phyloP scores from a whole-genome alignment of 2,113 vertebrate genomes.

The Dascyllus trimaculatus region DNA sequence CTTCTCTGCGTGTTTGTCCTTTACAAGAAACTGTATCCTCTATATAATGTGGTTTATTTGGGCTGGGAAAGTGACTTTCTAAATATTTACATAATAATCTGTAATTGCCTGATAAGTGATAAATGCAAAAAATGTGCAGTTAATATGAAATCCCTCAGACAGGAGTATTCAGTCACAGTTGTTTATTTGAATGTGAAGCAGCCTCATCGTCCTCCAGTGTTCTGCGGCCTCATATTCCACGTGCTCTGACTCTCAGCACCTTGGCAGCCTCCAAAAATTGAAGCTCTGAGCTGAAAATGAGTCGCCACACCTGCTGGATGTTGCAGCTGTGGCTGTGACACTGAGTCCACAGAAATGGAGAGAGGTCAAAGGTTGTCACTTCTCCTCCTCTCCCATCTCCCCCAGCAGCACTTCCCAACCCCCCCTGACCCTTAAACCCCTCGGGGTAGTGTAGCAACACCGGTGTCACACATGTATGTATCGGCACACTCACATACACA shows the following conservation, averaged over 20 bases:
- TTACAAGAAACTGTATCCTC: slow-evolving; percentile 5
- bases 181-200: slow-evolving; percentile 14
- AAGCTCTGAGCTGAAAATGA: slow-evolving; percentile 75
- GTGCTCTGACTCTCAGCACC: slow-evolving; percentile 3
- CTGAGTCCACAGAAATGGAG: slow-evolving; percentile 72
- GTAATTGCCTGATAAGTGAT: background rate
- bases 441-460: slow-evolving; percentile 49
- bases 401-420: background rate
- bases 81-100: background rate
- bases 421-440: slow-evolving; percentile 49
- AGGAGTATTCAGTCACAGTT: background rate
- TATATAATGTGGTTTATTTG: background rate
- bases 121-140: background rate
- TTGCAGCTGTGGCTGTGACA: slow-evolving; percentile 79
- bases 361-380: slow-evolving; percentile 75
- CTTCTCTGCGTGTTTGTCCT: background rate
- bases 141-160: background rate
- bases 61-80: background rate
- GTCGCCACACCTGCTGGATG: slow-evolving; percentile 79
- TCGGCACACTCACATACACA: slow-evolving; percentile 41
- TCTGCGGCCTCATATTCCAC: slow-evolving; percentile 17
- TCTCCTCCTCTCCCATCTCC: slow-evolving; percentile 43
- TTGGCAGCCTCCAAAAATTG: slow-evolving; percentile 37
- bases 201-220: slow-evolving; percentile 2
- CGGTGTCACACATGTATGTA: slow-evolving; percentile 51